Base-by-base conservation (phyloP, 1,140 invertebrate species). In the Agrypnia vestita region DNA sequence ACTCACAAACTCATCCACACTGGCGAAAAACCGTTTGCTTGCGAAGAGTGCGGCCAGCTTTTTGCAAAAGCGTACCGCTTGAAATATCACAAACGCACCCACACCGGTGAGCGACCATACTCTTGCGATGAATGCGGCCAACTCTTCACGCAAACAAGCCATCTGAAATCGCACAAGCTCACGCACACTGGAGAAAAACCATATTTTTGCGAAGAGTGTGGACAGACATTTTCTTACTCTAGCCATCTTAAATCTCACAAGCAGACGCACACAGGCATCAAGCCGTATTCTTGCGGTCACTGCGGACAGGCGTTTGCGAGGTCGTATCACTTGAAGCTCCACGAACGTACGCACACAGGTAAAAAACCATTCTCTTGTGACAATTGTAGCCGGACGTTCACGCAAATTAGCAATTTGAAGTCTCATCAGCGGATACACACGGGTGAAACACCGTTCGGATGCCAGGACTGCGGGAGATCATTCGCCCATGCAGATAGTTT, bases 161-260 rank as follows among this genome's bases (percentile, higher is more conserved):
- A 46, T 67, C 15, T 67, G 21, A 67, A 67, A 46, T 43, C 25
- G 7, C 62, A 67, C 13, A 44, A 67, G 35, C 19, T 25, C 35
- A 67, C 12, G 9, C 62, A 67, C 21, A 67, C 21, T 43, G 43
- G 62, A 43, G 62, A 67, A 17, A 67, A 67, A 4, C 62, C 62
- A 9, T 67, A 43, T 44, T n/a, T n/a, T 17, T 67, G 62, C 13
- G 62, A 67, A n/a, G 25, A 67, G 4, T 67, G 62, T 44, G 21
- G 25, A 21, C 13, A 67, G 8, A 67, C 19, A 3, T 67, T 35
- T 44, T 43, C 21, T 17, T n/a, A 46, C 7, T 35, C 13, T 4
- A 44, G 19, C 35, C 21, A 35, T 67, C 21, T 67, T 3, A 67
- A 67, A 46, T 43, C 62, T 43, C 62, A 67, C 21, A 21, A 67